Evolutionary conservation across 2,113 vertebrate species (phyloP).

Genomic region (Larimichthys polyactis): DNA sequence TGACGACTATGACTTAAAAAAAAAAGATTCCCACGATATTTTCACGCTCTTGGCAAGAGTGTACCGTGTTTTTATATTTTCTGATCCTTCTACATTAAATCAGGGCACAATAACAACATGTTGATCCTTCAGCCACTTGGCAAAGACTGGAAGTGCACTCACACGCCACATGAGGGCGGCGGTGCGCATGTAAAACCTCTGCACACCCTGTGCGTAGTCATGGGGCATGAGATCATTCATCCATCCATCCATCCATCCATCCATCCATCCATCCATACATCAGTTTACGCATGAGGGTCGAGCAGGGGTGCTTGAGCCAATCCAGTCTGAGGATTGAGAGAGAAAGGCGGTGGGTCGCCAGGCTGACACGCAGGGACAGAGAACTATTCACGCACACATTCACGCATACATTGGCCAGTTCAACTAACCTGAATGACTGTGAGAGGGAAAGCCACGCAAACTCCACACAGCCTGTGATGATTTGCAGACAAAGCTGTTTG

Average conservation of each 20-base stretch:
- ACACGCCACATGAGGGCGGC: conserved; percentile 57
- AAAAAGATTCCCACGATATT: too few relatives aligned
- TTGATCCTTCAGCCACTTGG: too few relatives aligned
- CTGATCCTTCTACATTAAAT: background rate
- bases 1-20: too few relatives aligned
- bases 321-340: too few relatives aligned
- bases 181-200: background rate
- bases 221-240: background rate
- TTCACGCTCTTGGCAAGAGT: background rate
- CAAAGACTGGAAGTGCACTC: background rate
- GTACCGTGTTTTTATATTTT: background rate
- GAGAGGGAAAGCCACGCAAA: background rate
- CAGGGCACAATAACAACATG: background rate
- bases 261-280: too few relatives aligned
- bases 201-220: background rate
- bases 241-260: too few relatives aligned
- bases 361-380: background rate
- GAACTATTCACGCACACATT: background rate
- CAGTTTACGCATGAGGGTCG: too few relatives aligned
- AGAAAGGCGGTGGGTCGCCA: background rate
- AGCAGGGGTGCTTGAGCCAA: background rate
- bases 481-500: background rate
- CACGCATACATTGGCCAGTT: background rate
- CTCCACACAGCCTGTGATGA: too few relatives aligned
- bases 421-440: background rate